Conservation (phyloP, 2,888 invertebrate species). For the Rhyacophila evoluta region DNA sequence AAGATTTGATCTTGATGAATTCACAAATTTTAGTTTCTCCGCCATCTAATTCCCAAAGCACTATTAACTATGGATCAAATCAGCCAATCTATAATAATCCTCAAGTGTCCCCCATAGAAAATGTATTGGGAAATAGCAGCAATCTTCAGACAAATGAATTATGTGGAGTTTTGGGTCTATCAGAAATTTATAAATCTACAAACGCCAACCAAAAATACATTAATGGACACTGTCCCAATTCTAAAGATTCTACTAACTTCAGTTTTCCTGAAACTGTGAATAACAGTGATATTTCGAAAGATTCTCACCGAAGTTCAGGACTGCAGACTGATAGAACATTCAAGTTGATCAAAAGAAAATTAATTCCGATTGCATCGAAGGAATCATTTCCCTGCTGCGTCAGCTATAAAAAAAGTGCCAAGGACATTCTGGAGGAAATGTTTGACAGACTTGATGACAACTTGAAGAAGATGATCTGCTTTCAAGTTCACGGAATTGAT, state of each 20-base stretch:
- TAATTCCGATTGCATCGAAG: conserved; percentile 42
- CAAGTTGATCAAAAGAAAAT: conserved; percentile 20
- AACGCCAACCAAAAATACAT: neutral
- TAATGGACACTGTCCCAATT: neutral
- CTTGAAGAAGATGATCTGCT: conserved; percentile 33
- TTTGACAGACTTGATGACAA: conserved; percentile 46
- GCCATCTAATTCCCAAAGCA: neutral
- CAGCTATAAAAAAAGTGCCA: conserved; percentile 41
- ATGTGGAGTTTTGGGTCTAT: neutral
- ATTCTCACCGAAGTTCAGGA: neutral
- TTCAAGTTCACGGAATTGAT: conserved; percentile 37
- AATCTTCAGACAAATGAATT: neutral
- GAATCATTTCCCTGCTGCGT: conserved; percentile 36
- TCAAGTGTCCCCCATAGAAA: neutral
- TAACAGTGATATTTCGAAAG: neutral
- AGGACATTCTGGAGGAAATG: conserved; percentile 44
- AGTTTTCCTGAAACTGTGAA: neutral
- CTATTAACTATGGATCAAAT: neutral
- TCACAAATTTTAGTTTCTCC: neutral
- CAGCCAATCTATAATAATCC: neutral
- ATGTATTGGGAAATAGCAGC: neutral
- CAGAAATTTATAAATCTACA: neutral
- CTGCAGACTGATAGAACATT: neutral
- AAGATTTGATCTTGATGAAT: neutral
- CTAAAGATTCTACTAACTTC: neutral